Evolutionary conservation across 2,113 vertebrate species (phyloP).

Genomic region (Clupea harengus): DNA sequence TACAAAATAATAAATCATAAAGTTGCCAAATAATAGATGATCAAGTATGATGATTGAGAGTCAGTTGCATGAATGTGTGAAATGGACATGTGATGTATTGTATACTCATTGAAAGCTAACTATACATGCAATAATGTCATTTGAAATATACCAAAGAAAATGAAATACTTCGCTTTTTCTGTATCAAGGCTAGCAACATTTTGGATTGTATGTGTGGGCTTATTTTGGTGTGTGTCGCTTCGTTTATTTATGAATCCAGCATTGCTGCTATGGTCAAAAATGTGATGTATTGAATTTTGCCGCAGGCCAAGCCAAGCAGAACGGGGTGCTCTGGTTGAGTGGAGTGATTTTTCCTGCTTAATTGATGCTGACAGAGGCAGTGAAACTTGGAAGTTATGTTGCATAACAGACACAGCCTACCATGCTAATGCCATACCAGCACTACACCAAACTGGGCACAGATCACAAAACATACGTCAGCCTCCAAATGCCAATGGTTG

Average conservation of each 20-base stretch:
- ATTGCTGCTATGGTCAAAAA: slow-evolving; percentile 42
- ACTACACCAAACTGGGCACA: not conserved
- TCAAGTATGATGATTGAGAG: too few species aligned
- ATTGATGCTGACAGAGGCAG: slow-evolving; percentile 56
- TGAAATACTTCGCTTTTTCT: not conserved
- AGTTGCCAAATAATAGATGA: not conserved
- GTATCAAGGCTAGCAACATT: not conserved
- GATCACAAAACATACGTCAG: not conserved
- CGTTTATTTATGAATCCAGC: not conserved
- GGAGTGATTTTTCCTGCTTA: slow-evolving; percentile 46
- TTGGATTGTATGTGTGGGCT: not conserved
- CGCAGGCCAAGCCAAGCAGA: slow-evolving; percentile 37
- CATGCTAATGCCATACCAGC: not conserved
- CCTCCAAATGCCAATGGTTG: not conserved
- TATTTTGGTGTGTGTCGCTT: not conserved
- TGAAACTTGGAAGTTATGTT: slow-evolving; percentile 35
- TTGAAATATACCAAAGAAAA: not conserved
- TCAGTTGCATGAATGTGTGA: not conserved
- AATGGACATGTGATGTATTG: not conserved
- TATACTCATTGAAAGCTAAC: not conserved
- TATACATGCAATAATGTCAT: not conserved
- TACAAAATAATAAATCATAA: not conserved
- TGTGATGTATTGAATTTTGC: slow-evolving; percentile 41
- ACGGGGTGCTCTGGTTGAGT: slow-evolving; percentile 31
- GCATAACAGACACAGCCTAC: not conserved